Evolutionary conservation across 2,113 vertebrate genomes (phyloP).

Genomic region (Megaleporinus macrocephalus): DNA sequence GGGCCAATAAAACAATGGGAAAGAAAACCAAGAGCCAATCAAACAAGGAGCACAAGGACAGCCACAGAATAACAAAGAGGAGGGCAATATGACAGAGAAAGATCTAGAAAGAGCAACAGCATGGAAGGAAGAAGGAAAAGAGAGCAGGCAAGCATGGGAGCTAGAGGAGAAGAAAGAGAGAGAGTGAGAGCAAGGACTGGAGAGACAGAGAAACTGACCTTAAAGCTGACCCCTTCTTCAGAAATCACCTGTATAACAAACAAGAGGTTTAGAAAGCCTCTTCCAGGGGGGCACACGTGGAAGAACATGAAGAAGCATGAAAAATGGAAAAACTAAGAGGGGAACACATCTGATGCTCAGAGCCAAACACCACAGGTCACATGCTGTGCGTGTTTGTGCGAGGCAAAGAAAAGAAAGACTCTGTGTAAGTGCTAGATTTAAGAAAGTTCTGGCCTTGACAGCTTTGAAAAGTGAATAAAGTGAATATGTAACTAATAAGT

Average conservation of each 20-base stretch:
- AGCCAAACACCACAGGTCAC: background rate
- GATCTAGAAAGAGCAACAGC: slow-evolving; percentile 59
- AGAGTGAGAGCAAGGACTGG: slow-evolving; percentile 15
- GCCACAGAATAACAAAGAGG: no score
- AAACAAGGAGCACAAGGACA: slow-evolving; percentile 69
- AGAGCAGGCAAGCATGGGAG: slow-evolving; percentile 3
- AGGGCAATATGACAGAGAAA: no score
- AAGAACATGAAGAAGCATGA: slow-evolving; percentile 28
- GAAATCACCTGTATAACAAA: slow-evolving; percentile 86
- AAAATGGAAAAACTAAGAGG: slow-evolving; percentile 15
- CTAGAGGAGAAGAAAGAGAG: background rate
- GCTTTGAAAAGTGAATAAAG: background rate
- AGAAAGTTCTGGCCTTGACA: background rate
- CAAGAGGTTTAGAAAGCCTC: slow-evolving; percentile 59
- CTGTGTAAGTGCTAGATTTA: background rate
- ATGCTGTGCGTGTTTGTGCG: background rate
- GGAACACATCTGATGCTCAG: background rate
- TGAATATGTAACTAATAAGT: background rate
- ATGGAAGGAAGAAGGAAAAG: background rate
- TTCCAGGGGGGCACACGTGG: slow-evolving; percentile 8
- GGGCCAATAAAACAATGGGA: background rate
- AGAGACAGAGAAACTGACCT: slow-evolving; percentile 79
- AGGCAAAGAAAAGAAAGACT: background rate
- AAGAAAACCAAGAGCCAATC: slow-evolving; percentile 18
- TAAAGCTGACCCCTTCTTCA: slow-evolving; percentile 86